phyloP scores from a whole-genome alignment of 2,888 invertebrate species.

The Epinotia brunnichana region DNA sequence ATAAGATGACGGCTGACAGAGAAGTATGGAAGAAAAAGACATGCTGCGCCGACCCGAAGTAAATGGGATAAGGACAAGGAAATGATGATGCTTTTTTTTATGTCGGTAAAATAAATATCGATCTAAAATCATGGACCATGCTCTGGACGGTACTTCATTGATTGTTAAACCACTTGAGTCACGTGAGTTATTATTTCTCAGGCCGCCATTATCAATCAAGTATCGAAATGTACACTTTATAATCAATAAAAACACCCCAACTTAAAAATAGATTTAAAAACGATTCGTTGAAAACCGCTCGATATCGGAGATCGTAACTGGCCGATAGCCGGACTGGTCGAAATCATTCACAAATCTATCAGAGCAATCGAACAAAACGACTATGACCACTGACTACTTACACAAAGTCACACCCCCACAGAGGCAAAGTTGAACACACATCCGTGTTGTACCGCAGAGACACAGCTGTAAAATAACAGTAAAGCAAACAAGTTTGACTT shows the following conservation, averaged over 20 bases:
- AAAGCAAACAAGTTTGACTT: constrained; percentile 33
- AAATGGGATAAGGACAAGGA: too few relatives aligned
- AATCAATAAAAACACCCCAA: constrained; percentile 17
- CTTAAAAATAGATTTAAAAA: constrained; percentile 29
- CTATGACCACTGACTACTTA: constrained; percentile 40
- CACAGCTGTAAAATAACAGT: constrained; percentile 32
- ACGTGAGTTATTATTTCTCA: neutral
- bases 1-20: too few relatives aligned
- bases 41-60: too few relatives aligned
- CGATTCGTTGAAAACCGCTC: constrained; percentile 32
- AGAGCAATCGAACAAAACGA: constrained; percentile 42
- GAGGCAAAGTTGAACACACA: constrained; percentile 32
- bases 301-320: constrained; percentile 26
- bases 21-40: too few relatives aligned
- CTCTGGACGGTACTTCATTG: too few relatives aligned
- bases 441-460: constrained; percentile 35
- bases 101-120: neutral
- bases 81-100: too few relatives aligned
- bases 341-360: constrained; percentile 44
- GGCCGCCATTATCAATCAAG: neutral
- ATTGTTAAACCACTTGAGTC: neutral
- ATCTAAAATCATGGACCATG: neutral
- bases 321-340: constrained; percentile 32
- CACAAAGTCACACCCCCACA: constrained; percentile 40
- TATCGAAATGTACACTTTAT: neutral